These are phyloP conservation scores for Platichthys flesus DNA, from an alignment of 2,113 vertebrate genomes.

Conservation along the genomic window DNA sequence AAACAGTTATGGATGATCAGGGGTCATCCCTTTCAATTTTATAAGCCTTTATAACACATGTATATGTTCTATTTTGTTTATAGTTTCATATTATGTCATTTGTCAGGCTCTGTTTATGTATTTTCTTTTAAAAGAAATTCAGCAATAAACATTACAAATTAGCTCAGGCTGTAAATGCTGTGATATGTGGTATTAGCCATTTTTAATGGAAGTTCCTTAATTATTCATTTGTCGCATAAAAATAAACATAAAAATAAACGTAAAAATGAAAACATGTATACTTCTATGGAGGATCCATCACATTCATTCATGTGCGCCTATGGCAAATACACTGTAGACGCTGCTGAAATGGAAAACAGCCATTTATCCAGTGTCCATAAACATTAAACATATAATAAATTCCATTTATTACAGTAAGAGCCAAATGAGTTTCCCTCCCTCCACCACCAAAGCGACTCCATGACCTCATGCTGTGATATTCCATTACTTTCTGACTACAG, in stretches of 20 bases:
- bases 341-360: constrained; percentile 56
- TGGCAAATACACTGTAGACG: constrained; percentile 48
- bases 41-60: constrained; percentile 18
- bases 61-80: constrained; percentile 27
- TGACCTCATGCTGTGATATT: constrained; percentile 64
- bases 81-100: constrained; percentile 7
- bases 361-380: constrained; percentile 49
- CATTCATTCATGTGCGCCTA: constrained; percentile 24
- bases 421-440: constrained; percentile 51
- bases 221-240: constrained; percentile 28
- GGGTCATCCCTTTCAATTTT: constrained; percentile 8
- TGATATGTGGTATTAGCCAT: constrained; percentile 14
- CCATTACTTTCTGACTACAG: constrained; percentile 62
- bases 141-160: constrained; percentile 27
- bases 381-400: constrained; percentile 71
- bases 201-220: constrained; percentile 16
- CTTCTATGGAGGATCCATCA: constrained; percentile 14
- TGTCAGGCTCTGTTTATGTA: constrained; percentile 1
- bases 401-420: constrained; percentile 59
- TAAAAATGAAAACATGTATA: constrained; percentile 22
- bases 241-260: constrained; percentile 47
- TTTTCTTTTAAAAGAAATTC: constrained; percentile 12
- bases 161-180: constrained; percentile 24
- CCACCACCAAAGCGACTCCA: constrained; percentile 45
- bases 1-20: constrained; percentile 8